Conservation (phyloP, 2,797 vertebrate genomes). For the Adrianichthys oophorus region DNA sequence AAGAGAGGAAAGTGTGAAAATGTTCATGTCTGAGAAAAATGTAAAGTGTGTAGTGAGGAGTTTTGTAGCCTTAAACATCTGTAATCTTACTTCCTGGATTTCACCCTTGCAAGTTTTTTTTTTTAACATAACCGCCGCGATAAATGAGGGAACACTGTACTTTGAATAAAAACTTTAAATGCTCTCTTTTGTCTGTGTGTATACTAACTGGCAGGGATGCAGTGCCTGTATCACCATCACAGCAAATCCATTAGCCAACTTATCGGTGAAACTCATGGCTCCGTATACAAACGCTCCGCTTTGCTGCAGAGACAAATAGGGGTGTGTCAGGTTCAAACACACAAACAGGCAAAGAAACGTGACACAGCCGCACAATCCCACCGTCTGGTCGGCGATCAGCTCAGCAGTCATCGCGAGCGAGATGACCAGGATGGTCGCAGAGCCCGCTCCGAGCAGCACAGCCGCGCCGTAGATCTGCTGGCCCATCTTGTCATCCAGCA, state of each 20-base stretch:
- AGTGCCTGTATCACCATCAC: slow-evolving; percentile 89
- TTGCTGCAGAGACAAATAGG: slow-evolving; percentile 75
- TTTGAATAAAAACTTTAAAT: too few relatives aligned
- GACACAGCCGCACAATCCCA: slow-evolving; percentile 42
- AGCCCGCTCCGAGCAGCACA: slow-evolving; percentile 84
- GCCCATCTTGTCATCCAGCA: slow-evolving; percentile 74
- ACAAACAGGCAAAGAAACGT: neutral
- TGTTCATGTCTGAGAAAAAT: too few relatives aligned
- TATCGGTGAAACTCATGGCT: slow-evolving; percentile 96
- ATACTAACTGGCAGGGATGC: slow-evolving; percentile 89
- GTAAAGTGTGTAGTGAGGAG: too few relatives aligned
- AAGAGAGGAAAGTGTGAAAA: too few relatives aligned
- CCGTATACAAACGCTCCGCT: slow-evolving; percentile 93
- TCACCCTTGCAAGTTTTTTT: too few relatives aligned
- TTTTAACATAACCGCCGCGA: too few relatives aligned
- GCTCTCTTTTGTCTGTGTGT: slow-evolving; percentile 8
- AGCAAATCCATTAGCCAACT: slow-evolving; percentile 89
- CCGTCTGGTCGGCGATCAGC: slow-evolving; percentile 90
- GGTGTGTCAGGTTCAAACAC: neutral
- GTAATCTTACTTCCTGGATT: too few relatives aligned
- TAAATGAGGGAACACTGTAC: too few relatives aligned
- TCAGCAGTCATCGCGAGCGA: slow-evolving; percentile 94
- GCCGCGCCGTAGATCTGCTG: slow-evolving; percentile 82
- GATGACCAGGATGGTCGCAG: slow-evolving; percentile 91
- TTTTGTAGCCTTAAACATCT: too few relatives aligned